These are phyloP conservation scores for Rallus limicola DNA, from an alignment of 2,113 vertebrate genomes.

Conservation along the genomic window DNA sequence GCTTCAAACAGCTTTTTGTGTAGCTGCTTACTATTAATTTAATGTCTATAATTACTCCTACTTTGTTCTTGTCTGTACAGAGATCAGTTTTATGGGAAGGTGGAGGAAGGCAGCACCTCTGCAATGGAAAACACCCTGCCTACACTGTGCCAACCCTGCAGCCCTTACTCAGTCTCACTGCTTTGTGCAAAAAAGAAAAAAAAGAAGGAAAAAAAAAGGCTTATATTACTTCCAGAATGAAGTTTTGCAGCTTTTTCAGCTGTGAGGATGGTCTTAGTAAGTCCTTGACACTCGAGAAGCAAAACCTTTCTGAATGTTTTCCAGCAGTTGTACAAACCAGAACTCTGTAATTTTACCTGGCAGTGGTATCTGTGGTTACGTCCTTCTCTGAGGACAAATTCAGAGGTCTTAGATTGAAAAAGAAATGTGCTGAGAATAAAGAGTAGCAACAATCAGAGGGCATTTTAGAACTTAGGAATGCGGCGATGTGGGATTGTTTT, in stretches of 20 bases:
- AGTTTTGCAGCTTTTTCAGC: background rate
- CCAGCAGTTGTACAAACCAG: background rate
- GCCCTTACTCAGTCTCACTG: background rate
- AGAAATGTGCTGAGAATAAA: background rate
- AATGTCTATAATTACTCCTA: background rate
- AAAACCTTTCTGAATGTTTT: background rate
- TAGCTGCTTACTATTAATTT: background rate
- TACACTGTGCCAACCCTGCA: background rate
- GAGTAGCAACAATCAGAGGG: background rate
- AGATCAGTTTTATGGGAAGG: background rate
- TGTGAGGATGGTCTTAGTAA: background rate
- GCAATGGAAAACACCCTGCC: no score
- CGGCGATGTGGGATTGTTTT: background rate
- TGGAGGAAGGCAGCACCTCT: background rate
- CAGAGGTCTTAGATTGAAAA: background rate
- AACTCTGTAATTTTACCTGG: background rate
- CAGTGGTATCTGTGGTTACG: background rate
- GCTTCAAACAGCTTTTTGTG: background rate
- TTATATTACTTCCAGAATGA: background rate
- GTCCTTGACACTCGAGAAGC: background rate
- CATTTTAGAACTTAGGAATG: background rate
- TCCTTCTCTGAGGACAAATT: slow-evolving; percentile 1
- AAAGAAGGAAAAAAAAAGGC: background rate
- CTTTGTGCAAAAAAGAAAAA: background rate
- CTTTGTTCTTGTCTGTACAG: background rate